A percentile compares a stretch with the other conserved stretches of the same genome.
phyloP scores from a whole-genome alignment of 2,888 invertebrate species.

The Apotomis capreana region DNA sequence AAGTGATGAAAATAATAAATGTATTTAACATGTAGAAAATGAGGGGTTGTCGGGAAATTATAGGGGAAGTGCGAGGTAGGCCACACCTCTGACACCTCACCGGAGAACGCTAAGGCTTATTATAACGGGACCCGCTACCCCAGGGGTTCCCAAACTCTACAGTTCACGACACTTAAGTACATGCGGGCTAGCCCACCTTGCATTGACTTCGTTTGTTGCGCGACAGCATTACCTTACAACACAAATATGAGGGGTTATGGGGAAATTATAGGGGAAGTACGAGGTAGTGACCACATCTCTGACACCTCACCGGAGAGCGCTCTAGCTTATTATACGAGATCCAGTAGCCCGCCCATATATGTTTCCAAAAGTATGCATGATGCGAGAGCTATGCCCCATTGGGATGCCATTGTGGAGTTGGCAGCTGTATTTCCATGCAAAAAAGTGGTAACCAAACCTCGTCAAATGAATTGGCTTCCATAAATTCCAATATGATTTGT shows the following conservation, averaged over 20 bases:
- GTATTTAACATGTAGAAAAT: slow-evolving; percentile 50
- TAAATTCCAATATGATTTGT: too few species aligned
- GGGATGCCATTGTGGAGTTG: too few species aligned
- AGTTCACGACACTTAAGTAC: too few species aligned
- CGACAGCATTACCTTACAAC: too few species aligned
- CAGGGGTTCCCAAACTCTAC: too few species aligned
- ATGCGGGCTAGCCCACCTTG: too few species aligned
- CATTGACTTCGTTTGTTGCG: too few species aligned
- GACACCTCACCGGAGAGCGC: slow-evolving; percentile 68
- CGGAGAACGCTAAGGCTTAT: slow-evolving; percentile 61
- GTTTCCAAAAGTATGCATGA: too few species aligned
- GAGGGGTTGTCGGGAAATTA: slow-evolving; percentile 70
- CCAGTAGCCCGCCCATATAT: slow-evolving; percentile 42
- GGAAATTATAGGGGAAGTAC: slow-evolving; percentile 70
- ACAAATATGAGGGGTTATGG: slow-evolving; percentile 55
- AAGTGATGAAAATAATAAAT: slow-evolving; percentile 53
- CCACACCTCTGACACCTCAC: slow-evolving; percentile 70
- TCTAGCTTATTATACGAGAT: slow-evolving; percentile 75
- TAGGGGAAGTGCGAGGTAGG: slow-evolving; percentile 60
- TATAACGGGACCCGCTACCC: slow-evolving; percentile 71
- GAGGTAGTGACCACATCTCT: slow-evolving; percentile 57
- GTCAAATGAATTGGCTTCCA: too few species aligned
- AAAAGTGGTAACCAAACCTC: too few species aligned
- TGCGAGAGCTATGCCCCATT: too few species aligned
- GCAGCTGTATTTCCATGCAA: too few species aligned